These are phyloP conservation scores for Leuciscus idus DNA, from an alignment of 2,113 vertebrate species.

Conservation along the genomic window DNA sequence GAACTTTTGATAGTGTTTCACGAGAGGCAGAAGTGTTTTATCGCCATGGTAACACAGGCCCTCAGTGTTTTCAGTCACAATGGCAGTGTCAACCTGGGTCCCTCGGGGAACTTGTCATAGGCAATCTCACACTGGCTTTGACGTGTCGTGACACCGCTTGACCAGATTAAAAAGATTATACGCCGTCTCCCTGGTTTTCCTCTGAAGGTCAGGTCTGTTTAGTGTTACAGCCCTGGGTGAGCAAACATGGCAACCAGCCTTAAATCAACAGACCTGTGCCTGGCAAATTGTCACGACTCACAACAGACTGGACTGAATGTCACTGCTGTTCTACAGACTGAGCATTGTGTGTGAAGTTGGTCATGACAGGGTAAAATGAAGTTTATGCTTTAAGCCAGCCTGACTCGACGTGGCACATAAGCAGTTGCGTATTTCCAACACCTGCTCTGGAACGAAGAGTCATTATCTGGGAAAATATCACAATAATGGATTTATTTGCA, in stretches of 20 bases:
- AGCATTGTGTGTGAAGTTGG: constrained; percentile 3
- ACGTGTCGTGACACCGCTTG: constrained; percentile 49
- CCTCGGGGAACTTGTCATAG: constrained; percentile 52
- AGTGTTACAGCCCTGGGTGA: constrained; percentile 33
- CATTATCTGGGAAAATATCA: background rate
- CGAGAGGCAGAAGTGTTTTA: constrained; percentile 14
- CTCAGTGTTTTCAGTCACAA: constrained; percentile 14
- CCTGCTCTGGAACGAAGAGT: background rate
- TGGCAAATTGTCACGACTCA: constrained; percentile 37
- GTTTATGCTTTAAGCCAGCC: background rate
- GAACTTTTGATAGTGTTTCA: background rate
- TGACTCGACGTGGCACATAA: background rate
- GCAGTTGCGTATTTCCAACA: background rate
- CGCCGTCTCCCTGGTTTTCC: constrained; percentile 37
- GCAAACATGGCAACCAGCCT: constrained; percentile 36
- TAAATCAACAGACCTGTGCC: constrained; percentile 36
- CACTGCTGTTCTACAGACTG: constrained; percentile 9
- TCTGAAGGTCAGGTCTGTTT: constrained; percentile 58
- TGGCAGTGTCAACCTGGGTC: constrained; percentile 42
- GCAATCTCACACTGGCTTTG: constrained; percentile 41
- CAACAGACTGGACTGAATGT: constrained; percentile 36
- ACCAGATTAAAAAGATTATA: constrained; percentile 57
- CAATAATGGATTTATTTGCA: constrained; percentile 44
- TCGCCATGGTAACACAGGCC: constrained; percentile 24
- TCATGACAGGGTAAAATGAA: constrained; percentile 8